phyloP scores from a whole-genome alignment of 2,113 vertebrate species.

The Microtus pennsylvanicus region DNA sequence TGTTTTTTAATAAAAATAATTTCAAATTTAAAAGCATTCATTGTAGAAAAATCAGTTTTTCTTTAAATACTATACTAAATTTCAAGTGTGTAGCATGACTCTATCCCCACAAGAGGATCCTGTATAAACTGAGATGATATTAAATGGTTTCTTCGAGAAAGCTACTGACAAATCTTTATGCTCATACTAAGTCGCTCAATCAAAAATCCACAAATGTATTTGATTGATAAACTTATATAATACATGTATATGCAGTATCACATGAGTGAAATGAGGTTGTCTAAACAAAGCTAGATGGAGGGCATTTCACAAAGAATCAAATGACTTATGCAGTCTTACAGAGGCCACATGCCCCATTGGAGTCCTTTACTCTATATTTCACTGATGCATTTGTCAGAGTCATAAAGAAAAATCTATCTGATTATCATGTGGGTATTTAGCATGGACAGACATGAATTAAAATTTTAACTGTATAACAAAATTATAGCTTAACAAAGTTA shows the following conservation, averaged over 20 bases:
- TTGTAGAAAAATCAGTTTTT: not conserved
- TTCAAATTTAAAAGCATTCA: not conserved
- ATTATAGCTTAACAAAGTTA: not conserved
- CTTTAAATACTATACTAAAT: not conserved
- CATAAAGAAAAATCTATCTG: not conserved
- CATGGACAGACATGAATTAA: not conserved
- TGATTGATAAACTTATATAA: not conserved
- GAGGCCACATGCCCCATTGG: not conserved
- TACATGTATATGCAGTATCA: not conserved
- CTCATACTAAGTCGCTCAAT: not conserved
- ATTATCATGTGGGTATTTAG: not conserved
- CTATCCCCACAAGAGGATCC: not conserved
- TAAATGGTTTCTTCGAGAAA: not conserved
- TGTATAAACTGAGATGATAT: not conserved
- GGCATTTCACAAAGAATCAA: not conserved
- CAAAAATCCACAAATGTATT: not conserved
- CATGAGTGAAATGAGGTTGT: not conserved
- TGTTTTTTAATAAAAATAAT: not conserved
- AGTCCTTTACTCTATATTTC: accelerated
- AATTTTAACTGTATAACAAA: not conserved
- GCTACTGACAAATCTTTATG: accelerated
- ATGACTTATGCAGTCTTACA: not conserved
- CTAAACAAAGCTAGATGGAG: not conserved
- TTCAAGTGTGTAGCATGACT: not conserved
- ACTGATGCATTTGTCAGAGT: not conserved